A percentile compares a stretch with the other conserved stretches of the same genome.
Conservation (phyloP, 2,888 invertebrate species). For the Lasioglossum pauxillum region DNA sequence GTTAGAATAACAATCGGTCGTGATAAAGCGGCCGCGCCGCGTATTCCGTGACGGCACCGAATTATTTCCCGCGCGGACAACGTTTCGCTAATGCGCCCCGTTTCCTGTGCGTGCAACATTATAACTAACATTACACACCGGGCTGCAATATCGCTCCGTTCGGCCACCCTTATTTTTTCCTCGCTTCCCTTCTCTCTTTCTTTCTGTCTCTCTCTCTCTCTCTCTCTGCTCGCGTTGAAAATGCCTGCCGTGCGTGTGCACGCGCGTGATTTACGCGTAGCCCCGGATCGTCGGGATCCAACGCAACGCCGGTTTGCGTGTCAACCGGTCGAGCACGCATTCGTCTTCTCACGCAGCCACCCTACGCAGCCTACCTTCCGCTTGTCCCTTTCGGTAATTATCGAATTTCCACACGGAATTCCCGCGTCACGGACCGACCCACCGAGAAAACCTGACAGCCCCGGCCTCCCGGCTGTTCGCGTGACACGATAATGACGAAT, state of each 20-base stretch:
- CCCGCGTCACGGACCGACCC: slow-evolving; percentile 32
- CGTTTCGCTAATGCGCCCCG: slow-evolving; percentile 61
- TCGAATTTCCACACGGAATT: slow-evolving; percentile 72
- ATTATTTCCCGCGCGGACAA: slow-evolving; percentile 60
- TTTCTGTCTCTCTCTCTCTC: neutral
- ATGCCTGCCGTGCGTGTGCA: slow-evolving; percentile 4
- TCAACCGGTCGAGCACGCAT: slow-evolving; percentile 60
- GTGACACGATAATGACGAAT: slow-evolving; percentile 75
- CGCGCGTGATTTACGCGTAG: slow-evolving; percentile 65
- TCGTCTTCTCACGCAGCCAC: slow-evolving; percentile 64
- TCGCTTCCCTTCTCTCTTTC: neutral
- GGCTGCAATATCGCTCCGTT: slow-evolving; percentile 46
- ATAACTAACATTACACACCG: slow-evolving; percentile 56
- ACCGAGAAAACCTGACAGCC: slow-evolving; percentile 63
- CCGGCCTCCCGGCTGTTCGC: slow-evolving; percentile 51
- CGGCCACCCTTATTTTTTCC: slow-evolving; percentile 41
- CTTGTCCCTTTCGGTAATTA: slow-evolving; percentile 73
- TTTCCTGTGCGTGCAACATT: slow-evolving; percentile 66
- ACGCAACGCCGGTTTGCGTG: slow-evolving; percentile 58
- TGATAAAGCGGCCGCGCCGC: slow-evolving; percentile 36
- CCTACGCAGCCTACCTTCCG: slow-evolving; percentile 31
- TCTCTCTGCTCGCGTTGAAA: neutral
- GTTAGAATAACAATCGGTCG: slow-evolving; percentile 62
- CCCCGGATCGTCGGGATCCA: slow-evolving; percentile 34
- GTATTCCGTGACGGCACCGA: slow-evolving; percentile 60